phyloP scores from a whole-genome alignment of 92 coral and sea anemone species.

The Siderastrea siderea region DNA sequence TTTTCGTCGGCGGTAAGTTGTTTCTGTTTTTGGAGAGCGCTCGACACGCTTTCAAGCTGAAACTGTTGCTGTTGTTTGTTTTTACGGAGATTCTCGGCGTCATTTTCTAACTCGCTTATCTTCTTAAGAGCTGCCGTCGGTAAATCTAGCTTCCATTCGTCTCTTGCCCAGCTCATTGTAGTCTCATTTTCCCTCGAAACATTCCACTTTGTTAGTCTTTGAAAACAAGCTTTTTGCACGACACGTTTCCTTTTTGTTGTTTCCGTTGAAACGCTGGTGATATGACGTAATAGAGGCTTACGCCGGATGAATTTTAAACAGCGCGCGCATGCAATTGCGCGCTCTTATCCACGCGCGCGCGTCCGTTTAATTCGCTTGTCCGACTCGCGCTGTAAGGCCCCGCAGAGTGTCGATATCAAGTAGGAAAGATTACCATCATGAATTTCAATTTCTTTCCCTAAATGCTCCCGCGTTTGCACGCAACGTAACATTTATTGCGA shows the following conservation, averaged over 20 bases:
- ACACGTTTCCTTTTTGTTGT: not conserved
- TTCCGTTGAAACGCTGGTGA: constrained; percentile 19
- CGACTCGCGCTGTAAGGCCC: too few relatives aligned
- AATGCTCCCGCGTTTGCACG: too few relatives aligned
- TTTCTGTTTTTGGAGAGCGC: constrained; percentile 73
- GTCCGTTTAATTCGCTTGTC: too few relatives aligned
- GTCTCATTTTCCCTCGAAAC: too few relatives aligned
- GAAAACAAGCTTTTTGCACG: not conserved
- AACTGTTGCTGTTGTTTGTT: constrained; percentile 80
- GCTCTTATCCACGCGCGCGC: not conserved
- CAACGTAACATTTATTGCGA: too few relatives aligned
- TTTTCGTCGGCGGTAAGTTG: constrained; percentile 61
- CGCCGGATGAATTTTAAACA: constrained; percentile 19
- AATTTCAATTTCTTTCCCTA: too few relatives aligned
- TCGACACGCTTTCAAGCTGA: constrained; percentile 74
- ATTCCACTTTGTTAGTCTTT: not conserved
- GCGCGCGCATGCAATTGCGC: constrained; percentile 1
- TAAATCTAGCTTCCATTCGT: constrained; percentile 90
- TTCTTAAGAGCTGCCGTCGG: constrained; percentile 77
- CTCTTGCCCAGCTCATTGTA: constrained; percentile 91
- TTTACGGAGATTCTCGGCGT: constrained; percentile 77
- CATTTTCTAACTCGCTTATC: constrained; percentile 77
- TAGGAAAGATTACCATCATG: too few relatives aligned
- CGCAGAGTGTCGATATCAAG: too few relatives aligned
- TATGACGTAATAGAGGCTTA: constrained; percentile 27